These are phyloP conservation scores for Zaprionus taronus DNA, from an alignment of 1,140 invertebrate genomes.

Conservation along the genomic window DNA sequence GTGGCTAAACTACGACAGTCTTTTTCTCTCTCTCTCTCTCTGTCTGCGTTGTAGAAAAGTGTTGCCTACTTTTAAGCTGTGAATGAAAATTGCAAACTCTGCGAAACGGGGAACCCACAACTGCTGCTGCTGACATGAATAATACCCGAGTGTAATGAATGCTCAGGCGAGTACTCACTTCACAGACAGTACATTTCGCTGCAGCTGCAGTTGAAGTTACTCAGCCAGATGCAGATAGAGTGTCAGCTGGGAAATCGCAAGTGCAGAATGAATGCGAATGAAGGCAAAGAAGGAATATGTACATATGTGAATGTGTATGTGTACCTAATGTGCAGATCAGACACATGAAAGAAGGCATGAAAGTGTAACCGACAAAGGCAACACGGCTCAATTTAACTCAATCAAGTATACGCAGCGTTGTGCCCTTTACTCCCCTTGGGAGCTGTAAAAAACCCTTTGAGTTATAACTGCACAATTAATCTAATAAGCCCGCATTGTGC, in stretches of 20 bases:
- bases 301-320: neutral
- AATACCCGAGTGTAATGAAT: constrained; percentile 3
- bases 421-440: too few relatives aligned
- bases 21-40: neutral
- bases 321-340: neutral
- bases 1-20: constrained; percentile 10
- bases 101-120: constrained; percentile 8
- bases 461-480: neutral
- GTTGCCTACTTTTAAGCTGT: constrained; percentile 43
- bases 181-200: neutral
- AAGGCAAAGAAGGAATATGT: neutral
- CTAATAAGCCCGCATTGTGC: neutral
- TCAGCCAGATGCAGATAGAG: constrained; percentile 27
- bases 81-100: constrained; percentile 44
- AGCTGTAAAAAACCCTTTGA: neutral
- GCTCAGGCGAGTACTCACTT: neutral
- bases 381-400: neutral
- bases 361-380: too few relatives aligned
- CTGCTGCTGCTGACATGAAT: neutral
- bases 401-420: constrained; percentile 1
- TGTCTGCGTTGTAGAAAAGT: constrained; percentile 22
- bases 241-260: constrained; percentile 4
- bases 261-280: neutral
- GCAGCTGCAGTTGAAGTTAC: neutral
- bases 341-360: neutral